phyloP scores from a whole-genome alignment of 2,113 vertebrate genomes.

The Rhipidura dahli region DNA sequence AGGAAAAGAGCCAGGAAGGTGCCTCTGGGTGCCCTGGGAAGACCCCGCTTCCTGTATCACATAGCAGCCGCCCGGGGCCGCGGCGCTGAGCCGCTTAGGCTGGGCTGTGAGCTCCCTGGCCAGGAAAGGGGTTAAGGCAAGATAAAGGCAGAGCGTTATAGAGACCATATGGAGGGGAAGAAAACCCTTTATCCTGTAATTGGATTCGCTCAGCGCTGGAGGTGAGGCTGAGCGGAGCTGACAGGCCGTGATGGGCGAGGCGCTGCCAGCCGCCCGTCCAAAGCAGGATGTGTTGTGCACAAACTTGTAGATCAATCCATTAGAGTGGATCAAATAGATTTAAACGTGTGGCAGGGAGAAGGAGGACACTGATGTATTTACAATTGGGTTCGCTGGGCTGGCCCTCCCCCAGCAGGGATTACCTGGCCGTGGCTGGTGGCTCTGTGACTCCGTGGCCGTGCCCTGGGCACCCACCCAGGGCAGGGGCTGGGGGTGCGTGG shows the following conservation, averaged over 20 bases:
- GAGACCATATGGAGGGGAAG: conserved; percentile 40
- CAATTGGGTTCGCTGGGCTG: neutral
- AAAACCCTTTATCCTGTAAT: conserved; percentile 60
- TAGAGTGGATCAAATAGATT: conserved; percentile 45
- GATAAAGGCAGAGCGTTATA: conserved; percentile 36
- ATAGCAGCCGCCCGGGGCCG: neutral
- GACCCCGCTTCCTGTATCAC: neutral
- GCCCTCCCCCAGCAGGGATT: neutral
- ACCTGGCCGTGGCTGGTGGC: neutral
- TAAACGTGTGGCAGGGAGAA: conserved; percentile 25
- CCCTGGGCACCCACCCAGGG: neutral
- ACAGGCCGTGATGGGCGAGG: conserved; percentile 49
- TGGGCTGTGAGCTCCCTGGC: neutral
- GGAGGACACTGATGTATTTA: conserved; percentile 18
- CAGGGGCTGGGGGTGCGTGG: neutral
- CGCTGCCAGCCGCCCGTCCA: conserved; percentile 33
- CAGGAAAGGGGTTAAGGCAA: conserved; percentile 67
- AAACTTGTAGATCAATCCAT: conserved; percentile 54
- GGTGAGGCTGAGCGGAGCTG: conserved; percentile 47
- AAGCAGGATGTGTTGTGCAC: conserved; percentile 62
- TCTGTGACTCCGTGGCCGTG: neutral
- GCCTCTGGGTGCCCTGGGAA: neutral
- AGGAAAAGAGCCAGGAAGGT: neutral
- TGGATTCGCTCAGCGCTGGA: neutral
- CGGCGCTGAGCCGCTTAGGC: conserved; percentile 2